phyloP scores from a whole-genome alignment of 2,113 vertebrate genomes.

The Procavia capensis region DNA sequence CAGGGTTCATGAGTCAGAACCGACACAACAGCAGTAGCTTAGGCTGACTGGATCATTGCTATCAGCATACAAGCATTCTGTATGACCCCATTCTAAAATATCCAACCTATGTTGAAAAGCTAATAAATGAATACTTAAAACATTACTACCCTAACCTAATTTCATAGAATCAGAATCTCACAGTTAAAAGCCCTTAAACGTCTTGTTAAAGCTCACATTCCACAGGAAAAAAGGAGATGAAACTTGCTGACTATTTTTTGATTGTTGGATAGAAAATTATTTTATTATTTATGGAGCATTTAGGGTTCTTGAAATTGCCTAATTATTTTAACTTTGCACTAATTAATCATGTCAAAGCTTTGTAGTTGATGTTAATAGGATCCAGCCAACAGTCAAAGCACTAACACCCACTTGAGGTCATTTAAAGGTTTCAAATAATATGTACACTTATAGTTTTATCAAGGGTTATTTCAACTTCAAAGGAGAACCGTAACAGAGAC shows the following conservation, averaged over 20 bases:
- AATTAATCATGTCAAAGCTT: slow-evolving; percentile 66
- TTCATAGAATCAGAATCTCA: slow-evolving; percentile 28
- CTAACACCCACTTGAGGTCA: slow-evolving; percentile 41
- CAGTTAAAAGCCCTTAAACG: neutral
- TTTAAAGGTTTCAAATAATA: slow-evolving; percentile 43
- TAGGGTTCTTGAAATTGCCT: slow-evolving; percentile 58
- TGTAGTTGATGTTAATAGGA: slow-evolving; percentile 49
- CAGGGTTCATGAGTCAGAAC: no score
- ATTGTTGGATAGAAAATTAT: slow-evolving; percentile 43
- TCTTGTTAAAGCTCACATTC: neutral
- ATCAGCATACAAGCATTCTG: neutral
- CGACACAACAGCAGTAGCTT: no score
- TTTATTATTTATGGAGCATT: slow-evolving; percentile 53
- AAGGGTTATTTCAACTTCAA: slow-evolving; percentile 49
- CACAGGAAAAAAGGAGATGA: neutral
- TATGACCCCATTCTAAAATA: neutral
- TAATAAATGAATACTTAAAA: neutral
- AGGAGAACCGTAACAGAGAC: slow-evolving; percentile 36
- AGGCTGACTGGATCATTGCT: neutral
- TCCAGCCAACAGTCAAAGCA: slow-evolving; percentile 11
- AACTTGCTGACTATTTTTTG: slow-evolving; percentile 19
- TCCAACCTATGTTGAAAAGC: neutral
- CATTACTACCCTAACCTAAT: neutral
- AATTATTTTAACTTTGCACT: slow-evolving; percentile 53
- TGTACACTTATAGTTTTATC: slow-evolving; percentile 16